Evolutionary conservation across 1,140 invertebrate genomes (phyloP).

Genomic region (Leptinotarsa texana): DNA sequence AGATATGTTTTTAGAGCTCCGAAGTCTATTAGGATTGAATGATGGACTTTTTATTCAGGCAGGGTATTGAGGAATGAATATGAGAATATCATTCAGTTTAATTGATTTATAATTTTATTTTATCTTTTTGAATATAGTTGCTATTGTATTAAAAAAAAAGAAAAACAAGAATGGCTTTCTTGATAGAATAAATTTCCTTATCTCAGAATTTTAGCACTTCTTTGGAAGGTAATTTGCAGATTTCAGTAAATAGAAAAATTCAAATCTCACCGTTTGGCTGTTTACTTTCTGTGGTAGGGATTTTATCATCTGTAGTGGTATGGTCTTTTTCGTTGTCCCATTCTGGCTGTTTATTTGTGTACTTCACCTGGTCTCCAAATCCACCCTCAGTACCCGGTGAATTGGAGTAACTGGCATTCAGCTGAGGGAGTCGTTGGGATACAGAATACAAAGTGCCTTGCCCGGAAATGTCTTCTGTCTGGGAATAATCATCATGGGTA

Average conservation of each 20-base stretch:
- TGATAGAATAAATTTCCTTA: too few species aligned
- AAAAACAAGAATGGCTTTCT: too few species aligned
- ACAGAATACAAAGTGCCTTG: constrained; percentile 51
- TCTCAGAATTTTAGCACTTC: too few species aligned
- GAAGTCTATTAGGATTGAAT: too few species aligned
- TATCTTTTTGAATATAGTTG: too few species aligned
- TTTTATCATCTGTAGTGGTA: not conserved
- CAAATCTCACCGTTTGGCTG: not conserved
- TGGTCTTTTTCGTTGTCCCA: constrained; percentile 42
- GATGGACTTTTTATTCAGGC: too few species aligned
- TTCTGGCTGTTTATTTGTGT: constrained; percentile 35
- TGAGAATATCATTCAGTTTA: too few species aligned
- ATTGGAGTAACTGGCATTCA: constrained; percentile 46
- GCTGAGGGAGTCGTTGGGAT: constrained; percentile 47
- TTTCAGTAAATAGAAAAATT: not conserved
- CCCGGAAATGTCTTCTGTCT: constrained; percentile 42
- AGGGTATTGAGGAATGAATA: too few species aligned
- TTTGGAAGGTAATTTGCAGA: too few species aligned
- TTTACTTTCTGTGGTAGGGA: not conserved
- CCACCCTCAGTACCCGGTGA: constrained; percentile 37
- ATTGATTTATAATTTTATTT: too few species aligned
- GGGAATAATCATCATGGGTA: constrained; percentile 43
- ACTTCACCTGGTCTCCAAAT: constrained; percentile 37
- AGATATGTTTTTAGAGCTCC: too few species aligned
- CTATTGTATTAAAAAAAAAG: too few species aligned